Percentiles rank a stretch among this genome's conserved stretches.
Conservation (phyloP, 2,888 invertebrate genomes). For the Drosophila pseudotalamancana region DNA sequence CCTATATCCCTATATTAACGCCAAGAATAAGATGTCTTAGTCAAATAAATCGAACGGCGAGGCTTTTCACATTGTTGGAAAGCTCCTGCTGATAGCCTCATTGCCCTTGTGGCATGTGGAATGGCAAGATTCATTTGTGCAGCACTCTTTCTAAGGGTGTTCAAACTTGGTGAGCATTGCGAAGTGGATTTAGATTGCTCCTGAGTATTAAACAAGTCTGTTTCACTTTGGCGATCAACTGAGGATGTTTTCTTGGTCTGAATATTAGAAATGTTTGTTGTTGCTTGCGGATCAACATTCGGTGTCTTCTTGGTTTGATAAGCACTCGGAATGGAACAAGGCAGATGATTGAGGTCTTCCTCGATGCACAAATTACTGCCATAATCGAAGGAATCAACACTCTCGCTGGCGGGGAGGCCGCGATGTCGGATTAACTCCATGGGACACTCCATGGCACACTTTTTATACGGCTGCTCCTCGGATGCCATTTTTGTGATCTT, state of each 20-base stretch:
- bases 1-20: too few relatives aligned
- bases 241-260: too few relatives aligned
- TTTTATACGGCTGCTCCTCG: constrained; percentile 38
- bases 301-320: background rate
- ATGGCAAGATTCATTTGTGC: too few relatives aligned
- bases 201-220: too few relatives aligned
- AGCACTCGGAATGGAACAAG: background rate
- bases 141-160: too few relatives aligned
- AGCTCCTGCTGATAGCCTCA: background rate
- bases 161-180: too few relatives aligned
- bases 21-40: background rate
- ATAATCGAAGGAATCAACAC: constrained; percentile 38
- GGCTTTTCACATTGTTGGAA: background rate
- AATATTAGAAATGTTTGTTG: too few relatives aligned
- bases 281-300: too few relatives aligned
- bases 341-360: background rate
- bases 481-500: constrained; percentile 56
- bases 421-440: constrained; percentile 24
- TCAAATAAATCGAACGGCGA: background rate
- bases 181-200: too few relatives aligned
- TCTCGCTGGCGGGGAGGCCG: constrained; percentile 36
- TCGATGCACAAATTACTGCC: constrained; percentile 4
- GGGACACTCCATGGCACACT: constrained; percentile 34
- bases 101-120: background rate
- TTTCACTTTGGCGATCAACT: too few relatives aligned